A percentile compares a stretch with the other conserved stretches of the same genome.
Evolutionary conservation across 2,888 invertebrate genomes (phyloP).

Genomic region (Tethea ocularis): DNA sequence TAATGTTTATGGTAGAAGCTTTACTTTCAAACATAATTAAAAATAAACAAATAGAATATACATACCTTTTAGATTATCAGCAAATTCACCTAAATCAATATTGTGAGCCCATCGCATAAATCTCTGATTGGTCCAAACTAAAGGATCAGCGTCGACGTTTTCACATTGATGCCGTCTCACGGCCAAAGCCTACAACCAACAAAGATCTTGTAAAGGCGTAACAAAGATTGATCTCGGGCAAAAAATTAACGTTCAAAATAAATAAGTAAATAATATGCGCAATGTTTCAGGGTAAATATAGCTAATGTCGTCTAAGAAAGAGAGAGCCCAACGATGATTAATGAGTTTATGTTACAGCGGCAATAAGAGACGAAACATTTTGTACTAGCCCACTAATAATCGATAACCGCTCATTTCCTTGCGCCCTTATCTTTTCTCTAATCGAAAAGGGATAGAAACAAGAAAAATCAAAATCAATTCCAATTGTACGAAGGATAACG

Average conservation of each 20-base stretch:
- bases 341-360: constrained; percentile 57
- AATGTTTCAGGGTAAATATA: constrained; percentile 54
- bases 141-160: constrained; percentile 93
- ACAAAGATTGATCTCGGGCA: constrained; percentile 43
- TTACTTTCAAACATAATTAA: not conserved
- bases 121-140: constrained; percentile 98
- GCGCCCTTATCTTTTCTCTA: constrained; percentile 48
- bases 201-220: constrained; percentile 42
- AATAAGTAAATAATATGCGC: constrained; percentile 43
- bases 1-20: constrained; percentile 4
- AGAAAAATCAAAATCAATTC: constrained; percentile 36
- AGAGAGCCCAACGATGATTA: constrained; percentile 59
- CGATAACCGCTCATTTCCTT: constrained; percentile 65
- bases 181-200: constrained; percentile 87
- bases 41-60: constrained; percentile 16
- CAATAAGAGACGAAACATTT: constrained; percentile 51
- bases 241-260: constrained; percentile 38
- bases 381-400: constrained; percentile 54
- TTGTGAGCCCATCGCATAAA: constrained; percentile 97
- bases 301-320: constrained; percentile 38
- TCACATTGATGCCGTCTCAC: constrained; percentile 95
- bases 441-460: constrained; percentile 41
- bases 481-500: constrained; percentile 31
- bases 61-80: constrained; percentile 94
- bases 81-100: constrained; percentile 97